Conservation (phyloP, 2,113 vertebrate genomes). For the Ophiodon elongatus region DNA sequence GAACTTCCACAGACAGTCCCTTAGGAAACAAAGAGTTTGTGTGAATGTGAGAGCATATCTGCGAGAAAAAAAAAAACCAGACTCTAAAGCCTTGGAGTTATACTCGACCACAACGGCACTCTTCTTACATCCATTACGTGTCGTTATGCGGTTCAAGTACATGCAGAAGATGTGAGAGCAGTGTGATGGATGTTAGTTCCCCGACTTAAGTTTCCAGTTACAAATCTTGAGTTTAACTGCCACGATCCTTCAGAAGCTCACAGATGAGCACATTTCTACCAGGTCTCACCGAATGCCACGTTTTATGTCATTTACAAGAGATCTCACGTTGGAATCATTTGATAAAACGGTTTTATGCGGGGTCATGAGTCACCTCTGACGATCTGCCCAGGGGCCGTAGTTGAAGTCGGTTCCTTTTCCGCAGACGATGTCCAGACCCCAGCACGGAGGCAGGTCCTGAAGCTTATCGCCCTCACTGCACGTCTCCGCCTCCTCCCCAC, state of each 20-base stretch:
- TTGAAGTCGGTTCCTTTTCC: slow-evolving; percentile 99
- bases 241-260: neutral
- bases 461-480: slow-evolving; percentile 91
- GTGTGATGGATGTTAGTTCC: neutral
- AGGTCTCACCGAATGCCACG: neutral
- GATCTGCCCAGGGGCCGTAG: slow-evolving; percentile 98
- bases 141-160: neutral
- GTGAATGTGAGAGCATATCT: neutral
- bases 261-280: neutral
- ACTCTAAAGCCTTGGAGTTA: neutral
- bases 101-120: too few species aligned
- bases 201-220: neutral
- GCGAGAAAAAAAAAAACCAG: neutral
- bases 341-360: neutral
- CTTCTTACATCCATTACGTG: neutral
- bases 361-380: slow-evolving; percentile 88
- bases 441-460: slow-evolving; percentile 96
- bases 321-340: neutral
- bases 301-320: neutral
- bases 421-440: slow-evolving; percentile 98
- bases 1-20: slow-evolving; percentile 98
- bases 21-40: slow-evolving; percentile 56
- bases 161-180: neutral
- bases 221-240: neutral
- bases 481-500: slow-evolving; percentile 88